Percentiles rank a stretch among this genome's conserved stretches.
These are phyloP conservation scores for Proteles cristata DNA, from an alignment of 2,113 vertebrate species.

Conservation along the genomic window DNA sequence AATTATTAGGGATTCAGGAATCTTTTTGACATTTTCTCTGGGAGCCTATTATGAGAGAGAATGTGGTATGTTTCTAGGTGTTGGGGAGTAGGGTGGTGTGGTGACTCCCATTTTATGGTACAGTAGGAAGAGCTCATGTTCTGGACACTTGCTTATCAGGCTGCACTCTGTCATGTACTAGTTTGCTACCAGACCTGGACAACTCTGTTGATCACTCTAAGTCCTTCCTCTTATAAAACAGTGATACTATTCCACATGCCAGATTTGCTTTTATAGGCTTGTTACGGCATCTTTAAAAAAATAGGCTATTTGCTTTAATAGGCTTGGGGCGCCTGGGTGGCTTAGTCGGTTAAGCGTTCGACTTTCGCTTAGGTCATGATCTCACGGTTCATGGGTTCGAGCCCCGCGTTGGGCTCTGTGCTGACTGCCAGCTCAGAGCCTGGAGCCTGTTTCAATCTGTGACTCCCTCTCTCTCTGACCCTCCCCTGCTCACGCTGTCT, in stretches of 20 bases:
- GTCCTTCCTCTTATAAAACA: not conserved
- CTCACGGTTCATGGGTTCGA: too few species aligned
- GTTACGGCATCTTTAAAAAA: not conserved
- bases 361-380: too few species aligned
- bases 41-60: not conserved
- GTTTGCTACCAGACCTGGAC: not conserved
- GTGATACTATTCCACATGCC: not conserved
- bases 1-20: not conserved
- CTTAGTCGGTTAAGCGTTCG: too few species aligned
- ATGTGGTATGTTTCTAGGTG: not conserved
- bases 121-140: not conserved
- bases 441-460: too few species aligned
- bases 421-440: too few species aligned
- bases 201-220: not conserved
- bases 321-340: too few species aligned
- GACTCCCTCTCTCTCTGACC: too few species aligned
- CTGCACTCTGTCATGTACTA: not conserved
- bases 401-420: too few species aligned
- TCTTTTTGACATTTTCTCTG: not conserved
- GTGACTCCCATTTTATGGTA: not conserved
- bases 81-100: not conserved
- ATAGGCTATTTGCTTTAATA: too few species aligned
- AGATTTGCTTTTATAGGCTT: conserved; percentile 22
- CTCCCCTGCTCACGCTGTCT: too few species aligned
- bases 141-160: not conserved